A percentile compares a stretch with the other conserved stretches of the same genome.
These are phyloP conservation scores for Candoia aspera DNA, from an alignment of 2,113 vertebrate species.

Conservation along the genomic window DNA sequence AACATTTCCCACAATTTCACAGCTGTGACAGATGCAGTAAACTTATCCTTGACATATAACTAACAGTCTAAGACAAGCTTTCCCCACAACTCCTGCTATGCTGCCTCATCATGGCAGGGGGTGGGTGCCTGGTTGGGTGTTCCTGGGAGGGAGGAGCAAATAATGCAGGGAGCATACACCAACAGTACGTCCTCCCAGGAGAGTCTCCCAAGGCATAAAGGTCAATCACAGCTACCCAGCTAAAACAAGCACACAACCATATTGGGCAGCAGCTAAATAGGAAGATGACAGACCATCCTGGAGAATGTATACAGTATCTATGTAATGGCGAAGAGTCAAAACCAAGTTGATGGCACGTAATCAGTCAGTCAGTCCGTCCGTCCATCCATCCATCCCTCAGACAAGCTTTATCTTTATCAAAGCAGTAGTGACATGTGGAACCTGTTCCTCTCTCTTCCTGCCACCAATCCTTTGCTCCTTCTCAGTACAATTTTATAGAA, in stretches of 20 bases:
- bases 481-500: too few relatives aligned
- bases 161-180: not conserved
- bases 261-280: not conserved
- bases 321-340: not conserved
- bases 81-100: not conserved
- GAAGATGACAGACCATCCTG: not conserved
- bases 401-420: not conserved
- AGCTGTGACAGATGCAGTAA: not conserved
- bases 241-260: not conserved
- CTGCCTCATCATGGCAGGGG: not conserved
- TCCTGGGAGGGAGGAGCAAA: not conserved
- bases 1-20: not conserved
- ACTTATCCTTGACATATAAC: not conserved
- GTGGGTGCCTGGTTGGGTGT: not conserved
- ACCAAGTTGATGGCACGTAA: not conserved
- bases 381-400: too few relatives aligned
- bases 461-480: not conserved
- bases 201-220: not conserved
- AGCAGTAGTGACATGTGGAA: not conserved
- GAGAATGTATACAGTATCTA: not conserved
- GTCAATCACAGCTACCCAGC: not conserved
- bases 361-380: not conserved
- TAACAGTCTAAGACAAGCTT: not conserved
- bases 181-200: not conserved
- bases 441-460: not conserved